Base-by-base conservation (phyloP, 2,888 invertebrate genomes). In the Drosophila fulvimacula region DNA sequence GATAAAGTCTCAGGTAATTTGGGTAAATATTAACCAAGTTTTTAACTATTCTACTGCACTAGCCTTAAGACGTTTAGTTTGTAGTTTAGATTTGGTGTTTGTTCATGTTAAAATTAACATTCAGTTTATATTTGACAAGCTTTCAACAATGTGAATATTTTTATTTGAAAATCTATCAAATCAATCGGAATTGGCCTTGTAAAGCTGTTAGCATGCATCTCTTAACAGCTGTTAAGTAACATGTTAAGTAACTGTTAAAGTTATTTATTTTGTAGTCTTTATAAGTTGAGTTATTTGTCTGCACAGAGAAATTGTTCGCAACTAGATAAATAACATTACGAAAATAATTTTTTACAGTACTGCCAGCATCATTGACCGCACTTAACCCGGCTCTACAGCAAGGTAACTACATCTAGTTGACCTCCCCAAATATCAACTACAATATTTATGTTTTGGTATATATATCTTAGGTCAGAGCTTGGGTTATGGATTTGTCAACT, bases 401-500 rank as follows among this genome's bases (percentile, higher is more conserved):
- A 88, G 92, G 92, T 92, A 89, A 56, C 72, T 48, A 66, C 53
- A 44, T 3, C 4, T 5, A 5, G 5, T 2, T n/a, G n/a, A 10
- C 1, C 17, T 1, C n/a, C 9, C 10, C 2, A 36, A 0, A 51
- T 21, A 10, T n/a, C 21, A 30, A 6, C 30, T 7, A 7, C 24
- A 24, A 44, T 15, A 17, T 44, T 4, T 49, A 2, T 15, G 5
- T 44, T 5, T 34, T 2, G 13, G 2, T 1, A 6, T 7, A 13
- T 19, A 19, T 9, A n/a, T 24, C 27, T 38, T 6, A 91, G 99
- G 99, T 91, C 99, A 99, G 94, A 99, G 98, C 94, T 95, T 99
- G 93, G 99, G 99, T 91, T 99, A 99, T 94, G 99, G 99, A 90
- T 99, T 99, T 94, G 99, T 99, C 92, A 99, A 99, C 95, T 99